phyloP scores from a whole-genome alignment of 2,797 vertebrate species.

The Syncerus caffer region DNA sequence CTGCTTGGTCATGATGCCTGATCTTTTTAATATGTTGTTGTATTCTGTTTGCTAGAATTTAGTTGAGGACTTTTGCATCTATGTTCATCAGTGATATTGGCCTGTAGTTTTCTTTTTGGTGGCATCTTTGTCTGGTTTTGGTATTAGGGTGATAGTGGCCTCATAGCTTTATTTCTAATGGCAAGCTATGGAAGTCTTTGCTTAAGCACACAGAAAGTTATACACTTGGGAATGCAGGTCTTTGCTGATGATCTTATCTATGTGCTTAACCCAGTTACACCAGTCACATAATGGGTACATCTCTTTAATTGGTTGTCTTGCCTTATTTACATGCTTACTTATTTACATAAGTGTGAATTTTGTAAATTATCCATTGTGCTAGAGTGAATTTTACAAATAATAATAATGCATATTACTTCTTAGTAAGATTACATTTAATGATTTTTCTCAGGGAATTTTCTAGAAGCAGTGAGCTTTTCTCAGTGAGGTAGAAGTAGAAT shows the following conservation, averaged over 20 bases:
- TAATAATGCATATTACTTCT: neutral
- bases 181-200: neutral
- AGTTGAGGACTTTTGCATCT: neutral
- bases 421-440: neutral
- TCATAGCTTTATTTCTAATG: neutral
- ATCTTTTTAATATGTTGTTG: neutral
- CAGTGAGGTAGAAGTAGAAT: neutral
- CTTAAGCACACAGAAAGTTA: neutral
- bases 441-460: constrained; percentile 9
- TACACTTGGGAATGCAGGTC: neutral
- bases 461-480: neutral
- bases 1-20: neutral
- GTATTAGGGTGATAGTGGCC: neutral
- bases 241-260: constrained; percentile 8
- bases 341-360: neutral
- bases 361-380: neutral
- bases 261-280: neutral
- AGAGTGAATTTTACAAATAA: neutral
- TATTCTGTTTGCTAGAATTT: neutral
- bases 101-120: neutral
- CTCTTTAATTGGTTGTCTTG: neutral
- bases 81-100: neutral
- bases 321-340: neutral
- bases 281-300: neutral
- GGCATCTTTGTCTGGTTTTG: neutral